These are phyloP conservation scores for Carollia perspicillata DNA, from an alignment of 2,113 vertebrate species.

Conservation along the genomic window DNA sequence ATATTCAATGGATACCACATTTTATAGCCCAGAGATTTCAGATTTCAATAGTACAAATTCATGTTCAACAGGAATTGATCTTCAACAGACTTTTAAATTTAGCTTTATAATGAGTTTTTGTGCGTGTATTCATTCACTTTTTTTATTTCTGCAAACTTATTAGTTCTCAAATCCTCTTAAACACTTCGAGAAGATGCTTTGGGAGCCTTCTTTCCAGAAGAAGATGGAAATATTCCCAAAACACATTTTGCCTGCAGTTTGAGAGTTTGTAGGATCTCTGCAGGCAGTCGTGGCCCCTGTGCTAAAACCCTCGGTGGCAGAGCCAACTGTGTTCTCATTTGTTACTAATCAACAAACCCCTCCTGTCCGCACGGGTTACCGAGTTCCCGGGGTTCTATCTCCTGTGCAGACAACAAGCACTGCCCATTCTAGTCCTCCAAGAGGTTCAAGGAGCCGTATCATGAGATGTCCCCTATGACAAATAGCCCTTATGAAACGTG, in stretches of 20 bases:
- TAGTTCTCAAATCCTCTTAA: not conserved
- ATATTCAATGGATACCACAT: not conserved
- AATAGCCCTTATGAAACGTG: not conserved
- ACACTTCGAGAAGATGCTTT: not conserved
- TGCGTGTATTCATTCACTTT: not conserved
- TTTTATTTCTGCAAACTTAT: not conserved
- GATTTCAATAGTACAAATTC: not conserved
- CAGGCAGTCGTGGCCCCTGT: not conserved
- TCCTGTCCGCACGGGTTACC: not conserved
- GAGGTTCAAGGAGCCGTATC: not conserved
- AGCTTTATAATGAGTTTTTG: not conserved
- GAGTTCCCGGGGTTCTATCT: not conserved
- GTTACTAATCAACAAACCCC: not conserved
- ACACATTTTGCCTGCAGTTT: not conserved
- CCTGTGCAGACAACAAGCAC: not conserved
- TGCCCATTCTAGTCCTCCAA: not conserved
- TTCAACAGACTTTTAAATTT: not conserved
- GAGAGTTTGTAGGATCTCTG: not conserved
- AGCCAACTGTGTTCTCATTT: not conserved
- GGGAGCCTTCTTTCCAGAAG: not conserved
- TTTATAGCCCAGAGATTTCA: not conserved
- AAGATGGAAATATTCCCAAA: slow-evolving; percentile 6
- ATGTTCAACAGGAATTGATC: not conserved
- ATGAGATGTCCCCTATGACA: slow-evolving; percentile 11
- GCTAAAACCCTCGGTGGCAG: not conserved